phyloP scores from a whole-genome alignment of 2,888 invertebrate species.

The Branchipolynoe longqiensis region DNA sequence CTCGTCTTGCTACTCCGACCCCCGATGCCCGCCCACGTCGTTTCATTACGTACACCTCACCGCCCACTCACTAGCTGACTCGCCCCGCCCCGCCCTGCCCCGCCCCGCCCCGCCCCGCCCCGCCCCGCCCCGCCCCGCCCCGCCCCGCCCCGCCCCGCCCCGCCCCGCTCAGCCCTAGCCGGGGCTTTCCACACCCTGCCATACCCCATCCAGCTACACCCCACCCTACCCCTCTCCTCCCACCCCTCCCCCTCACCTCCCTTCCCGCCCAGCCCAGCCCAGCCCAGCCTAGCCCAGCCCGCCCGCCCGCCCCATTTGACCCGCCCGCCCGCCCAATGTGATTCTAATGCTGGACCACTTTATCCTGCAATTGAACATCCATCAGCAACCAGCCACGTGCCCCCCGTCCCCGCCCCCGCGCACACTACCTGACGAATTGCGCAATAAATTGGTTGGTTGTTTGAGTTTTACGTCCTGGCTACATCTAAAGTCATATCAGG shows the following conservation, averaged over 20 bases:
- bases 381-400: no score
- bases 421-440: no score
- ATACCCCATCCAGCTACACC: background rate
- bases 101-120: background rate
- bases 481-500: no score
- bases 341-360: slow-evolving; percentile 34
- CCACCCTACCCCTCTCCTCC: background rate
- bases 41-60: no score
- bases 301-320: background rate
- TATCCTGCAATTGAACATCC: background rate
- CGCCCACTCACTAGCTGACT: no score
- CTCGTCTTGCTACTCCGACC: no score
- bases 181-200: background rate
- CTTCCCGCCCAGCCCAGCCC: no score
- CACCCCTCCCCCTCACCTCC: background rate
- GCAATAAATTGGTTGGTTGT: no score
- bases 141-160: background rate
- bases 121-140: background rate
- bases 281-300: no score
- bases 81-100: background rate
- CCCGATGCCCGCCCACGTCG: no score
- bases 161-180: background rate
- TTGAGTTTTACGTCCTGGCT: no score
- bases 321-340: background rate
- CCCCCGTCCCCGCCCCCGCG: no score